Conservation (phyloP, 2,113 vertebrate genomes). For the Gymnorhina tibicen region DNA sequence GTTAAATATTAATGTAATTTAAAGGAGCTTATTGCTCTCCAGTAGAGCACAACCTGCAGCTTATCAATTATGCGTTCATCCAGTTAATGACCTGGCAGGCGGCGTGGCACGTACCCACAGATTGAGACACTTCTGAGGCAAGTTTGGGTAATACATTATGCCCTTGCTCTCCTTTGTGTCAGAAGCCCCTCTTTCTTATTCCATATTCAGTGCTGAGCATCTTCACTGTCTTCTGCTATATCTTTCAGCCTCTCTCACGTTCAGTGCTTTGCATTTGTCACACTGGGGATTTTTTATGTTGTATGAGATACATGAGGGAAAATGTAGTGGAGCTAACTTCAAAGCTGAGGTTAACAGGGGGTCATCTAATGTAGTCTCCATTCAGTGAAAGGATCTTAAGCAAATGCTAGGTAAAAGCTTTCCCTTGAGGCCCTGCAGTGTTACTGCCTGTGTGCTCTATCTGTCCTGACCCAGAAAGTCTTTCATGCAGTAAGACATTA, state of each 20-base stretch:
- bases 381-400: neutral
- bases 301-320: neutral
- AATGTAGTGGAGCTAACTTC: neutral
- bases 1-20: conserved; percentile 54
- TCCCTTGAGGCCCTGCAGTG: neutral
- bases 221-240: neutral
- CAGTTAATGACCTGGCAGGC: neutral
- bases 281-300: neutral
- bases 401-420: neutral
- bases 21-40: conserved; percentile 27
- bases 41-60: neutral
- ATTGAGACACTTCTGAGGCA: neutral
- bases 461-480: conserved; percentile 19
- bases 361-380: neutral
- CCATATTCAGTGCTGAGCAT: neutral
- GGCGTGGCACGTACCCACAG: neutral
- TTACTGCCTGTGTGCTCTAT: neutral
- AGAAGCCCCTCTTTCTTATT: neutral
- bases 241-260: neutral
- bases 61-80: conserved; percentile 46
- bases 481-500: neutral
- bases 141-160: neutral
- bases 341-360: neutral
- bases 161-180: neutral
- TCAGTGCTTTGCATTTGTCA: neutral